These are phyloP conservation scores for Caenorhabditis inopinata DNA, from an alignment of 1,140 invertebrate genomes.

Conservation along the genomic window DNA sequence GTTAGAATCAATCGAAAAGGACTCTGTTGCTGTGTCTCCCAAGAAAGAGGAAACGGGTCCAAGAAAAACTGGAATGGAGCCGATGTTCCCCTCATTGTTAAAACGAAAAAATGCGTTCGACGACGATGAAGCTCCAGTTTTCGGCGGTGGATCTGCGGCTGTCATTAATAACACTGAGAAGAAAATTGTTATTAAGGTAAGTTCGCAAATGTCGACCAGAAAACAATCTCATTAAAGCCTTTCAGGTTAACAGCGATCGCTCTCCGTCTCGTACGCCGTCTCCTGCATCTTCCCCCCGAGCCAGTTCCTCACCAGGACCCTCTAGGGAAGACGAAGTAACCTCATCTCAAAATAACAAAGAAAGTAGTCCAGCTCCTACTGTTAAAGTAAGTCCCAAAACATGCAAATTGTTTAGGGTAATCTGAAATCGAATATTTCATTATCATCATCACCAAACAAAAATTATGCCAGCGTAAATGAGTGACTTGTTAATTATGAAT, in stretches of 20 bases:
- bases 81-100: constrained; percentile 2
- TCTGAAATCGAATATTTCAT: too few species aligned
- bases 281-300: not conserved
- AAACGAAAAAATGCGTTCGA: constrained; percentile 35
- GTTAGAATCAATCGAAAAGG: not conserved
- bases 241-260: constrained; percentile 39
- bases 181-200: constrained; percentile 37
- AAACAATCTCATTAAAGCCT: constrained; percentile 22
- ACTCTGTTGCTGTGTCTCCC: not conserved
- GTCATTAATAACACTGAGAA: not conserved
- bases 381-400: constrained; percentile 11
- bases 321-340: constrained; percentile 44
- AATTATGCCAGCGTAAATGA: too few species aligned
- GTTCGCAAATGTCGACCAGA: not conserved
- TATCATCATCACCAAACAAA: too few species aligned
- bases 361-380: not conserved
- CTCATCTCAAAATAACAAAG: constrained; percentile 38
- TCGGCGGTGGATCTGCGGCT: not conserved
- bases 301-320: constrained; percentile 2
- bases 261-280: constrained; percentile 39
- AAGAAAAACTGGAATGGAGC: not conserved
- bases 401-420: too few species aligned
- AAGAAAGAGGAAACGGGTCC: not conserved
- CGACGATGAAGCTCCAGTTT: constrained; percentile 24
- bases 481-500: too few species aligned